Evolutionary conservation across 2,113 vertebrate genomes (phyloP).

Genomic region (Anoura caudifer): DNA sequence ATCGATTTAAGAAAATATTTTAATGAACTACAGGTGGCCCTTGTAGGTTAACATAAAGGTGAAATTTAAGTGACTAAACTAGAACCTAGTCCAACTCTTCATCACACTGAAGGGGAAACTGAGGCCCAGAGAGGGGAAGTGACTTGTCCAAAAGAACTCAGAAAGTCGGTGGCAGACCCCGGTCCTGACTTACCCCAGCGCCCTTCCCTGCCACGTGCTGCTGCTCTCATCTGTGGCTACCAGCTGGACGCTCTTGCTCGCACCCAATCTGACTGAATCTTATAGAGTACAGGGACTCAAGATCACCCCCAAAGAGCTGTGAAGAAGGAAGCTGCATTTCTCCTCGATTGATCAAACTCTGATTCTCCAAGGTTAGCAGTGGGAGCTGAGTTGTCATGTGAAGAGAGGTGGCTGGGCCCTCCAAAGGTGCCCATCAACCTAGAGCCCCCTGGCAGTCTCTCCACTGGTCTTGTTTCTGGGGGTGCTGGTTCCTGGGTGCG

Average conservation of each 20-base stretch:
- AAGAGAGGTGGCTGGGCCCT: background rate
- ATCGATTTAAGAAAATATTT: background rate
- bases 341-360: background rate
- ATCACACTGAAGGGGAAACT: background rate
- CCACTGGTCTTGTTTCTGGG: background rate
- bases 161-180: background rate
- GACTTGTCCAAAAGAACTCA: background rate
- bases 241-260: background rate
- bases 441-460: background rate
- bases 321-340: background rate
- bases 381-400: background rate
- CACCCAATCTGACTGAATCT: background rate
- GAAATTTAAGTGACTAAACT: too few relatives aligned
- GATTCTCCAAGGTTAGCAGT: background rate
- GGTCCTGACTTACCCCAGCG: background rate
- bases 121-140: background rate
- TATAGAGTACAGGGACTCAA: background rate
- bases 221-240: background rate
- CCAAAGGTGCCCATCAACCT: accelerated
- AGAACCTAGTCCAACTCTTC: background rate
- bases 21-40: background rate
- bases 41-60: background rate
- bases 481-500: background rate
- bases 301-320: background rate
- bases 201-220: accelerated